Conservation (phyloP, 2,888 invertebrate genomes). For the Drosophila multiciliata region DNA sequence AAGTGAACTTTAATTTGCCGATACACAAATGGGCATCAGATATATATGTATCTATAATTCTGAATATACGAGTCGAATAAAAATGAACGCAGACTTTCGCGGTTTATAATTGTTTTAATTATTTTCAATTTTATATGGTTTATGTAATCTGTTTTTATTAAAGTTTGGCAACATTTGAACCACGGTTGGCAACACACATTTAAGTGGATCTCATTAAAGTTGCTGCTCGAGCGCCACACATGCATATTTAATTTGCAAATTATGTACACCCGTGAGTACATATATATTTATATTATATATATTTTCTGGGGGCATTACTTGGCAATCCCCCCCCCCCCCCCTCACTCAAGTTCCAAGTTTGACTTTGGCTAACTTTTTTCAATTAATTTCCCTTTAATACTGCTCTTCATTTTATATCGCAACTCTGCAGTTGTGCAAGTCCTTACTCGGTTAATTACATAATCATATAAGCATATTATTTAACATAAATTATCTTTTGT, state of each 20-base stretch:
- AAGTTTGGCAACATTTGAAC: background rate
- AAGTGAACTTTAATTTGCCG: background rate
- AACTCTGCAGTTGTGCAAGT: background rate
- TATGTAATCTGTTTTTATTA: background rate
- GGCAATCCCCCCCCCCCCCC: background rate
- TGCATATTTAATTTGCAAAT: conserved; percentile 22
- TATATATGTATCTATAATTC: background rate
- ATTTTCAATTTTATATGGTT: background rate
- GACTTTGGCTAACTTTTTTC: background rate
- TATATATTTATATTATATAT: too few species aligned
- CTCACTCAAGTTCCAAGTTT: background rate
- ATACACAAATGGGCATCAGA: background rate
- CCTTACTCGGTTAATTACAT: background rate
- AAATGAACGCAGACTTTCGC: background rate
- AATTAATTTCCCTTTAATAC: background rate
- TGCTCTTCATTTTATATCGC: background rate
- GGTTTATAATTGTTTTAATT: background rate
- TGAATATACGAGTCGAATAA: background rate
- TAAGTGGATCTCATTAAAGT: conserved; percentile 3
- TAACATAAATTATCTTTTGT: background rate
- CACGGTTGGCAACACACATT: conserved; percentile 4
- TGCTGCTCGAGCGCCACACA: conserved; percentile 5
- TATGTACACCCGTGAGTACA: background rate
- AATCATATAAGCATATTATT: background rate
- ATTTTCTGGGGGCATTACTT: conserved; percentile 1